phyloP scores from a whole-genome alignment of 2,797 vertebrate genomes.

The Threskiornis aethiopicus region DNA sequence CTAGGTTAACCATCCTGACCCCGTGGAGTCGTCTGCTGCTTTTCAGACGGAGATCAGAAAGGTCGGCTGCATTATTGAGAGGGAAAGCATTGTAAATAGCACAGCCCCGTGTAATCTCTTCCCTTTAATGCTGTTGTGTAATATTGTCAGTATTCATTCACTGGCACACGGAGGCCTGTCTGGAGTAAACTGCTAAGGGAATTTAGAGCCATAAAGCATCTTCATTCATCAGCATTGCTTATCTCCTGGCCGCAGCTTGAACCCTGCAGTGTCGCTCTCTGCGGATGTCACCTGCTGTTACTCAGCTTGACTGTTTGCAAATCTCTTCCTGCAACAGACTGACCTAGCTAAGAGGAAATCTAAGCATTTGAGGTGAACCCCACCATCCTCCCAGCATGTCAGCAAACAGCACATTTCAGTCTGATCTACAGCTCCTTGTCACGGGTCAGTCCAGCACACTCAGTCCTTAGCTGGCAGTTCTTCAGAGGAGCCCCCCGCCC shows the following conservation, averaged over 20 bases:
- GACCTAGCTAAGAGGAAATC: not conserved
- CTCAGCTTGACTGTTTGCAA: not conserved
- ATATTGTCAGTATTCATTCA: slow-evolving; percentile 53
- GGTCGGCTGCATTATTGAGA: not conserved
- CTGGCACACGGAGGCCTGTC: not conserved
- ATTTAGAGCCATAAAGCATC: slow-evolving; percentile 20
- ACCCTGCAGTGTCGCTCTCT: not conserved
- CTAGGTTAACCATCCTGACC: slow-evolving; percentile 17
- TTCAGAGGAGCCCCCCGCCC: not conserved
- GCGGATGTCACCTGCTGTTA: not conserved
- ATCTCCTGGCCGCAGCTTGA: slow-evolving; percentile 11
- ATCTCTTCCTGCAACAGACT: not conserved
- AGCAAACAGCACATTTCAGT: not conserved
- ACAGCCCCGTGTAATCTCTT: not conserved
- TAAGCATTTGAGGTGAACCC: not conserved
- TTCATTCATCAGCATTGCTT: slow-evolving; percentile 38
- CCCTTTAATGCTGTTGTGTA: slow-evolving; percentile 53
- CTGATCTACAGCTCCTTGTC: not conserved
- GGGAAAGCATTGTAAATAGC: slow-evolving; percentile 32
- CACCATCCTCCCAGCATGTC: not conserved
- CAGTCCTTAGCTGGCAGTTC: not conserved
- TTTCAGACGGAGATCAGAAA: not conserved
- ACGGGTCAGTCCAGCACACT: not conserved
- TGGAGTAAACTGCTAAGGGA: slow-evolving; percentile 20
- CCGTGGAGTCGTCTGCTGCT: not conserved